These are phyloP conservation scores for Sitta europaea DNA, from an alignment of 2,113 vertebrate genomes.

Conservation along the genomic window DNA sequence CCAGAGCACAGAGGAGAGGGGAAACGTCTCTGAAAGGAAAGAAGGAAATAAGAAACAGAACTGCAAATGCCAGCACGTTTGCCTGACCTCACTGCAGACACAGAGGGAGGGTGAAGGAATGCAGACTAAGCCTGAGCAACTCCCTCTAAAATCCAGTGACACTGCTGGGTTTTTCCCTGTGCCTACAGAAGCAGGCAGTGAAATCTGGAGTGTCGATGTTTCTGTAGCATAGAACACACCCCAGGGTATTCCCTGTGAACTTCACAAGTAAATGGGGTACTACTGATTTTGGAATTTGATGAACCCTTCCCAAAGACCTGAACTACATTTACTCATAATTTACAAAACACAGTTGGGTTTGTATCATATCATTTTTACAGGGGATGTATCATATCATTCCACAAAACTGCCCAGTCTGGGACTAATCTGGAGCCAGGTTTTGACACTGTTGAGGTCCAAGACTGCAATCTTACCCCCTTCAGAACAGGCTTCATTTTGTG, in stretches of 20 bases:
- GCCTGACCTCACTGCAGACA: not conserved
- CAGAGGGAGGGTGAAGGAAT: not conserved
- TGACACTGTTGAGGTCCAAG: not conserved
- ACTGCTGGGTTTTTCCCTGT: rapidly evolving
- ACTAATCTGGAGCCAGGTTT: not conserved
- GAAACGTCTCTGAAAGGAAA: too few relatives aligned
- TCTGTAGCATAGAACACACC: not conserved
- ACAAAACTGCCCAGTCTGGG: not conserved
- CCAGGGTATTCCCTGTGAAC: rapidly evolving
- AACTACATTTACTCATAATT: not conserved
- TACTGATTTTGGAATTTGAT: not conserved
- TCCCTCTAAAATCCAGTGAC: not conserved
- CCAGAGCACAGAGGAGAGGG: not conserved
- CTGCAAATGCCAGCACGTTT: not conserved
- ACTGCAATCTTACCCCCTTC: not conserved
- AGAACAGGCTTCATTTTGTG: not conserved
- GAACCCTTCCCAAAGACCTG: not conserved
- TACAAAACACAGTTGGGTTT: not conserved
- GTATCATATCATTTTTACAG: not conserved
- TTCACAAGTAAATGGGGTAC: rapidly evolving
- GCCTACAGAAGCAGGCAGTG: not conserved
- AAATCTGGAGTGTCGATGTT: not conserved
- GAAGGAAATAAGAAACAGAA: not conserved
- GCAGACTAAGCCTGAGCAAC: not conserved
- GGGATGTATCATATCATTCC: not conserved